Evolutionary conservation across 2,797 vertebrate species (phyloP), one percentile per base, ranked within the genome.

Genomic region (Hippoglossus hippoglossus): DNA sequence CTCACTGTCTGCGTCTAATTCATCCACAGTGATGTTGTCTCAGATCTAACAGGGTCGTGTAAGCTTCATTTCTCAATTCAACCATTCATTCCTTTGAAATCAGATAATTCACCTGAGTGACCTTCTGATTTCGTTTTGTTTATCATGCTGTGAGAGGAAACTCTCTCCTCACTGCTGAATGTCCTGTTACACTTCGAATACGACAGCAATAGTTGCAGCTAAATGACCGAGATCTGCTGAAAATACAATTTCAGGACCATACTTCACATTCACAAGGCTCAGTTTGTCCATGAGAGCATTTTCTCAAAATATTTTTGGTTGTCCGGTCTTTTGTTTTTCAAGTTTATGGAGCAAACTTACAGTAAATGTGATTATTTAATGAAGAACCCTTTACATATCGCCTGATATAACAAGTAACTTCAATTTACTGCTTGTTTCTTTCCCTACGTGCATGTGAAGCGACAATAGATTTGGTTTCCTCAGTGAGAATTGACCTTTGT

Each of bases 1-100:
- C 41, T 71, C n/a, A 21, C 46, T 16, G 61, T 75, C 41, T 55
- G 34, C 53, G 57, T 78, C 12, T 49, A n/a, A 28, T 55, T 62
- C 49, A 4, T 75, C 58, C 44, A 31, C 56, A 74, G 70, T 26
- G 52, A 58, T 63, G 36, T 68, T 4, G 13, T 76, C 26, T 77
- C 15, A 28, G 53, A 73, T 71, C 64, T 71, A 24, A 3, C 15
- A 5, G 46, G 26, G 44, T 59, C 36, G 41, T 36, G 25, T 28
- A 28, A 59, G 24, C 57, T 41, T 78, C n/a, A 39, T 70, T 39
- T 41, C 11, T 53, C 39, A 6, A 25, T 5, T 71, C 59, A 7
- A 57, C 71, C 44, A 46, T 3, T 24, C 3, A 56, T 28, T 49
- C 31, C 13, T 22, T 46, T 52, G 15, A 36, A 52, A 15, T 56